Evolutionary conservation across 53 echinoderm and acorn worm species (phyloP).

Genomic region (Zoroaster sp.): DNA sequence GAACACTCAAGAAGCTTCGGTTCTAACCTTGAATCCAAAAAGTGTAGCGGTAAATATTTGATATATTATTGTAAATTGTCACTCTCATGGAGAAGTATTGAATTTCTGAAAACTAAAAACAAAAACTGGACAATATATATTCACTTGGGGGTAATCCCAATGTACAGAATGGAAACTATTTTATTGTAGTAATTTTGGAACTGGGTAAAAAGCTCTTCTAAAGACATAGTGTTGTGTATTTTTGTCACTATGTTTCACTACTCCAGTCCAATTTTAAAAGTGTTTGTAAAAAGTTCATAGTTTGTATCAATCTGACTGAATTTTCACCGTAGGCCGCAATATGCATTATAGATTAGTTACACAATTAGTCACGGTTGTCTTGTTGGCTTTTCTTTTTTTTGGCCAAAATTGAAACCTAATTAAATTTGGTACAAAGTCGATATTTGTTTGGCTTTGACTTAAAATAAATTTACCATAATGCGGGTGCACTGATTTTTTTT

Average conservation of each 20-base stretch:
- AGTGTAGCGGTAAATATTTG: not conserved
- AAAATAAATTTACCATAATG: too few relatives aligned
- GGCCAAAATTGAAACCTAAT: too few relatives aligned
- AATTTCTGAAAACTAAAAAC: not conserved
- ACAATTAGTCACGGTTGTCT: not conserved
- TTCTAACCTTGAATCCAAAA: not conserved
- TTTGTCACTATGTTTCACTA: not conserved
- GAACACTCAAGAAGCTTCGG: not conserved
- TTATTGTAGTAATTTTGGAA: conserved; percentile 10
- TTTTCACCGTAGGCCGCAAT: not conserved
- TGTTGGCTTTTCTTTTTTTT: not conserved
- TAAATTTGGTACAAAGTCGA: too few relatives aligned
- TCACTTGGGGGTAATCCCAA: not conserved
- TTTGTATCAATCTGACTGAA: conserved; percentile 11
- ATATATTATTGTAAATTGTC: not conserved
- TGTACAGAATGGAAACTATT: not conserved
- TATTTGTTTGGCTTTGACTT: too few relatives aligned
- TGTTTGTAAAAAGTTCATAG: not conserved
- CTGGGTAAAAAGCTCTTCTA: not conserved
- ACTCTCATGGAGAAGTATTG: not conserved
- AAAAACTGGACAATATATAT: not conserved
- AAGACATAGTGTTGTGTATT: conserved; percentile 8
- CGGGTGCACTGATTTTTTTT: too few relatives aligned
- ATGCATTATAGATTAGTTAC: conserved; percentile 20
- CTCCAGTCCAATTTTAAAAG: not conserved